Evolutionary conservation across 2,797 vertebrate species (phyloP).

Genomic region (Varecia variegata): DNA sequence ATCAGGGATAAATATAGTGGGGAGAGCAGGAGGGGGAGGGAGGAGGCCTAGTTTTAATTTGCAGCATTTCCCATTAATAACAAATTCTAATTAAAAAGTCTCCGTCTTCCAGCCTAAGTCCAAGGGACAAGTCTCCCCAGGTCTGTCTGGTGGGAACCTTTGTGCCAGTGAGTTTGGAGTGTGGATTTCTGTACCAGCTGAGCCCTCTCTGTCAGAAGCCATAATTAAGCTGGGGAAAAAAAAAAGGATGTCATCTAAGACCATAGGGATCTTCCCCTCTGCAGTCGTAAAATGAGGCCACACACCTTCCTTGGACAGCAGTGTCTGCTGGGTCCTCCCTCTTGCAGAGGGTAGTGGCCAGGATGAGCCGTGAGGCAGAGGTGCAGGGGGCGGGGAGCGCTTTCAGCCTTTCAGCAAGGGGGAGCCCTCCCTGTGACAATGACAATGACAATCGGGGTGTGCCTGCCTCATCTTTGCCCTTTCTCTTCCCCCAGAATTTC

Average conservation of each 20-base stretch:
- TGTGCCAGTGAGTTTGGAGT: conserved; percentile 79
- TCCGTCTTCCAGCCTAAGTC: conserved; percentile 83
- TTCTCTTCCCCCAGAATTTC: background rate
- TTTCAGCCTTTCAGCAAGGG: background rate
- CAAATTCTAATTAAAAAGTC: conserved; percentile 87
- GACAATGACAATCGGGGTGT: rapidly evolving
- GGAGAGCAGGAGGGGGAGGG: conserved; percentile 70
- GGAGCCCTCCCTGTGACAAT: no score
- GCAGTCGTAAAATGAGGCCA: conserved; percentile 58
- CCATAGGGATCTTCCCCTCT: conserved; percentile 75
- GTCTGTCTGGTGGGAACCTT: conserved; percentile 80
- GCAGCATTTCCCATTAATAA: conserved; percentile 86
- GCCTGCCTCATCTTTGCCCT: background rate
- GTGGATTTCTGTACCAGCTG: conserved; percentile 82
- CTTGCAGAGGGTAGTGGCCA: background rate
- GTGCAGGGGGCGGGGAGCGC: background rate
- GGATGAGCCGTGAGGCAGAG: background rate
- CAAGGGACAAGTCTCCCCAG: conserved; percentile 79
- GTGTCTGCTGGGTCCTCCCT: background rate
- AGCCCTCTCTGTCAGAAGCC: conserved; percentile 81
- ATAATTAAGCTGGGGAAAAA: conserved; percentile 80
- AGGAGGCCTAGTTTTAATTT: conserved; percentile 86
- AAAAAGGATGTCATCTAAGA: conserved; percentile 78
- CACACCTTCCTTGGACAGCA: background rate
- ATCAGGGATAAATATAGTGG: conserved; percentile 85